Percentiles rank a stretch among this genome's conserved stretches.
Conservation (phyloP, 2,888 invertebrate genomes). For the Pegoplata infirma region DNA sequence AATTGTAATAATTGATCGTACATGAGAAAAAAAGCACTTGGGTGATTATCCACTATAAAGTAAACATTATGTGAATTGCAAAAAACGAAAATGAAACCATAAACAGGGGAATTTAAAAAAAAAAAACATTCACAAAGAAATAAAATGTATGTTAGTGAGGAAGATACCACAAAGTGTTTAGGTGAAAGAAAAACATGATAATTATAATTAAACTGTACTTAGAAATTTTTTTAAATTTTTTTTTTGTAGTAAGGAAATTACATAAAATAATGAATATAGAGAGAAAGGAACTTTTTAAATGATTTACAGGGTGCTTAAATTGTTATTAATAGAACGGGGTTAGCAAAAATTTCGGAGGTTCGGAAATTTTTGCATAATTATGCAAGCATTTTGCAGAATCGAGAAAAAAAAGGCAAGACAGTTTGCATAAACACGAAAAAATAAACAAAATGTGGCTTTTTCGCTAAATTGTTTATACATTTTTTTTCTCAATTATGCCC, state of each 20-base stretch:
- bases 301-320: too few relatives aligned
- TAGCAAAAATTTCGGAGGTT: too few relatives aligned
- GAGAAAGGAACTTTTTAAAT: too few relatives aligned
- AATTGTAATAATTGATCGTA: constrained; percentile 43
- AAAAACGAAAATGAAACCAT: constrained; percentile 3
- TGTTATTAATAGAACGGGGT: too few relatives aligned
- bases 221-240: neutral
- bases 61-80: constrained; percentile 40
- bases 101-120: neutral
- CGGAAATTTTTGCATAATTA: too few relatives aligned
- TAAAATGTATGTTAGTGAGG: constrained; percentile 36
- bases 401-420: too few relatives aligned
- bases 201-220: neutral
- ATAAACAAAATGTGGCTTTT: too few relatives aligned
- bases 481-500: too few relatives aligned
- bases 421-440: too few relatives aligned
- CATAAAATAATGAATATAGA: constrained; percentile 17
- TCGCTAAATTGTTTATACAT: too few relatives aligned
- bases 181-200: neutral
- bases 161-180: neutral
- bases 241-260: constrained; percentile 38
- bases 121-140: neutral
- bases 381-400: too few relatives aligned
- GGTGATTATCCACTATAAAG: constrained; percentile 41
- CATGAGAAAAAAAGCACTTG: constrained; percentile 31